A percentile compares a stretch with the other conserved stretches of the same genome.
Evolutionary conservation across 2,797 vertebrate species (phyloP).

Genomic region (Lacerta viridis): DNA sequence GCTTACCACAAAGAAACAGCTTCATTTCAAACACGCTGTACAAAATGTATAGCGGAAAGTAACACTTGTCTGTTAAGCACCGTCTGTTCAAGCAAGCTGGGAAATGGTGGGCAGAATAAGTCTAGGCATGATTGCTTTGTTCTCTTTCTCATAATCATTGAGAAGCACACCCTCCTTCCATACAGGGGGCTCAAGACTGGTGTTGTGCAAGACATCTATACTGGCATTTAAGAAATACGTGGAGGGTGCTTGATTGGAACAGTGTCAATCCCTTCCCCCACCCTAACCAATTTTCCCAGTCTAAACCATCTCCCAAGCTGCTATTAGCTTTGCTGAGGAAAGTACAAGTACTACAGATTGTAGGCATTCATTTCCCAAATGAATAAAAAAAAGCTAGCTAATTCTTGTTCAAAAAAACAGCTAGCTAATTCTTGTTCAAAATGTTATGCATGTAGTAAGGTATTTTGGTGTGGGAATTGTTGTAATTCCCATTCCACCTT

Average conservation of each 20-base stretch:
- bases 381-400: no score
- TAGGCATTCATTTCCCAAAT: background rate
- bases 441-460: background rate
- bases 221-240: no score
- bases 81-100: background rate
- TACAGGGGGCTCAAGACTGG: background rate
- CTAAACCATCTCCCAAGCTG: no score
- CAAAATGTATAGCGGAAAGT: background rate
- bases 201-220: no score
- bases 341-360: background rate
- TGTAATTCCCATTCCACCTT: no score
- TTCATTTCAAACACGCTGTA: no score
- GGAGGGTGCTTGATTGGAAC: no score
- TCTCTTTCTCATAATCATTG: background rate
- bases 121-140: background rate
- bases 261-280: no score
- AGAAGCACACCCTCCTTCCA: background rate
- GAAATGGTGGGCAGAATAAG: no score
- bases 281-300: no score
- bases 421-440: background rate
- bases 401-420: background rate
- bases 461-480: background rate
- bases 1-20: no score
- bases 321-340: no score
- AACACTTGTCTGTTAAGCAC: constrained; percentile 21